Evolutionary conservation across 1,140 invertebrate genomes (phyloP).

Genomic region (Chrysopa pallens): DNA sequence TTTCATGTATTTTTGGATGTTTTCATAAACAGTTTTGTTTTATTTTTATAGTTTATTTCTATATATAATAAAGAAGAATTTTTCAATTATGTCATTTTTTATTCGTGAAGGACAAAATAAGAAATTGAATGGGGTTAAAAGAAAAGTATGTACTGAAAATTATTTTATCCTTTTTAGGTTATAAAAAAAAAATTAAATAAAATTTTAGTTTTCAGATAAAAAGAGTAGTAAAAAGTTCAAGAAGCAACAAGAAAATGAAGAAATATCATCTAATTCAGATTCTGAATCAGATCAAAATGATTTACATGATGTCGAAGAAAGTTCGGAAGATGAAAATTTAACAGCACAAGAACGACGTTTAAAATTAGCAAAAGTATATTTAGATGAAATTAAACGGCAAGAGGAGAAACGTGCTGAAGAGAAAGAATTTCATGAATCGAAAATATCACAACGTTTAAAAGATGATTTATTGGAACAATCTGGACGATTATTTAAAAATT

Average conservation of each 20-base stretch:
- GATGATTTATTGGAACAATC: conserved; percentile 73
- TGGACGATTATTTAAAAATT: conserved; percentile 51
- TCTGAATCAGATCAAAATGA: conserved; percentile 23
- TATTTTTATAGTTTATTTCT: too few relatives aligned
- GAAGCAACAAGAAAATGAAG: background rate
- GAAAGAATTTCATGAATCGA: conserved; percentile 36
- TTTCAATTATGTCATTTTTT: background rate
- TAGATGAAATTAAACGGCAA: conserved; percentile 65
- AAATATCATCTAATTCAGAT: conserved; percentile 12
- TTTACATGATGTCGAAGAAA: conserved; percentile 31
- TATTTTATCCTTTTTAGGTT: background rate
- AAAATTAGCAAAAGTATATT: conserved; percentile 71
- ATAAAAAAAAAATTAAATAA: background rate
- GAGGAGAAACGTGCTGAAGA: conserved; percentile 49
- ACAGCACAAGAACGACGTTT: conserved; percentile 81
- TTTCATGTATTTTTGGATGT: too few relatives aligned
- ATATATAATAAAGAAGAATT: too few relatives aligned
- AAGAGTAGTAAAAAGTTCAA: background rate
- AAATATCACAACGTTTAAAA: conserved; percentile 35
- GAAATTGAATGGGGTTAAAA: background rate
- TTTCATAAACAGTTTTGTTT: too few relatives aligned
- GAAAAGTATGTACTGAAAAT: background rate
- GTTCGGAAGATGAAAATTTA: conserved; percentile 50
- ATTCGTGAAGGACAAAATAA: background rate
- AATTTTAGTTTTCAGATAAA: background rate